Evolutionary conservation across 2,797 vertebrate genomes (phyloP).

Genomic region (Mormyrops attenuatus): DNA sequence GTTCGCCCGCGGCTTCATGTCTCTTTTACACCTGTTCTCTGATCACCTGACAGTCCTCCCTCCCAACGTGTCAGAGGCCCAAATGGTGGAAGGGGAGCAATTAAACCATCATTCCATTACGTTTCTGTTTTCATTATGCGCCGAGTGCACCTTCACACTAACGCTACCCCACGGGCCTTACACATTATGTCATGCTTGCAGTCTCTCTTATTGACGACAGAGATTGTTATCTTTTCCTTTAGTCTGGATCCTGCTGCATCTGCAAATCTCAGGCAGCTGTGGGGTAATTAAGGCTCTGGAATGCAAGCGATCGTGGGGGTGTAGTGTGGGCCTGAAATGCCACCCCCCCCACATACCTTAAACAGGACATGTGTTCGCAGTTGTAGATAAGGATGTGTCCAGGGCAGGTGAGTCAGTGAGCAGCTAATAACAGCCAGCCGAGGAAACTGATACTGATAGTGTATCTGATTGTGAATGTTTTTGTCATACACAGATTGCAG

Average conservation of each 20-base stretch:
- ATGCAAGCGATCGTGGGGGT: neutral
- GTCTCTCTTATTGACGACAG: neutral
- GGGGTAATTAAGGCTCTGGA: constrained; percentile 21
- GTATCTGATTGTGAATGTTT: neutral
- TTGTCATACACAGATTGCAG: neutral
- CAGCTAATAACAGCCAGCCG: neutral
- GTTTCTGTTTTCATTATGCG: neutral
- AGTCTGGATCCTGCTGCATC: neutral
- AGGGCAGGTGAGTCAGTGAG: neutral
- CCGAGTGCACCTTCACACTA: neutral
- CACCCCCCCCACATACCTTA: neutral
- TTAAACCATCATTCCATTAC: constrained; percentile 27
- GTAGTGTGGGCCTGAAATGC: neutral
- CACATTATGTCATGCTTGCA: neutral
- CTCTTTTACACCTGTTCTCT: constrained; percentile 7
- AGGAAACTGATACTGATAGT: neutral
- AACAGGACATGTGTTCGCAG: neutral
- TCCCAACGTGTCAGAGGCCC: neutral
- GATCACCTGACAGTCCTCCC: constrained; percentile 34
- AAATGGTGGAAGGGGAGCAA: constrained; percentile 23
- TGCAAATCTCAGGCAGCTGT: neutral
- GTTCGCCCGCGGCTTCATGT: neutral
- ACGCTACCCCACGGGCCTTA: constrained; percentile 3
- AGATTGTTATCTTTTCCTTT: constrained; percentile 9
- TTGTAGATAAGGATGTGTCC: neutral